Base-by-base conservation (phyloP, 2,797 vertebrate genomes). In the Moxostoma hubbsi region DNA sequence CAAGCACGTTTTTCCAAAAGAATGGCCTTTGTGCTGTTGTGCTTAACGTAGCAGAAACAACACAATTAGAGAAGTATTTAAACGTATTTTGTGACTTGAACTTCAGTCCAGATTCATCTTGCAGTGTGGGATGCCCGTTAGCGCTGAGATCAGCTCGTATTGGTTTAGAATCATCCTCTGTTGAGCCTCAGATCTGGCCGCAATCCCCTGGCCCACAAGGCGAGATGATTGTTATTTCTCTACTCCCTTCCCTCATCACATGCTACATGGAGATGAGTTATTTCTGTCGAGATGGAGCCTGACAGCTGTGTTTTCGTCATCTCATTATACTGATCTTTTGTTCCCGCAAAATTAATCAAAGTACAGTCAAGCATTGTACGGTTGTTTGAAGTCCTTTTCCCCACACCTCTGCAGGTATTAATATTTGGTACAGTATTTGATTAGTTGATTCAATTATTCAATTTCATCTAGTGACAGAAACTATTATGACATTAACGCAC, bases 251-350 rank as follows among this genome's bases (percentile, higher is more conserved):
- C 43, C 63, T 73, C 74, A 70, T 75, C 74, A 70, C 61, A 69
- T 50, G 59, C 59, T 69, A 69, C 59, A 64, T 76, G 51, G 68
- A 81, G 55, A 71, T 24, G 73, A 79, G 76, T 68, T 82, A 82
- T 82, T 79, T 69, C 73, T 64, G n/a, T 50, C 9, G 62, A 59
- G 55, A 79, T 55, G 11, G 58, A 62, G 69, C 64, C 43, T 77
- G 70, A 78, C 69, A 78, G 53, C 80, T 57, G 80, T 79, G 68
- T 75, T 77, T 76, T 55, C 57, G 4, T 59, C 9, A 43, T 47
- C 57, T 71, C 66, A 77, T 70, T 75, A 57, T 63, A 11, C n/a
- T 72, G 59, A 24, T 72, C 54, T 73, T 71, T 59, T 50, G 43
- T 62, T 36, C 46, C 36, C 59, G 45, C 18, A 47, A 70, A 70